Percentiles rank a stretch among this genome's conserved stretches.
Conservation (phyloP, 2,888 invertebrate species). For the Orthosia cruda region DNA sequence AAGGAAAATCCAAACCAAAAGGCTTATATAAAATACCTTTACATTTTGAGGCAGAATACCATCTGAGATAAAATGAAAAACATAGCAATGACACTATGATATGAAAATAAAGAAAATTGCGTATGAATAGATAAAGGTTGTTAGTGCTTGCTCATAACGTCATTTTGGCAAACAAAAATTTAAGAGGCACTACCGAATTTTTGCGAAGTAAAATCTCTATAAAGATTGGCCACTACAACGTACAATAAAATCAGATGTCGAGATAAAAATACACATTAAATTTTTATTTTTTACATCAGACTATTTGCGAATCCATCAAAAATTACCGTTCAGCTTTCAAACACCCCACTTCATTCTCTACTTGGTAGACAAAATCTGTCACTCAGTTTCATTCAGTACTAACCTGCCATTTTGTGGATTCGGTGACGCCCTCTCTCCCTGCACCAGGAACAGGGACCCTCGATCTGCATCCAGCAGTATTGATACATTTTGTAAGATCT, state of each 20-base stretch:
- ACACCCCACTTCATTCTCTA: too few relatives aligned
- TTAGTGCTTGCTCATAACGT: conserved; percentile 37
- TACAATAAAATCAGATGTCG: not conserved
- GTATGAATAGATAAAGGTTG: conserved; percentile 27
- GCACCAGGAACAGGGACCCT: conserved; percentile 98
- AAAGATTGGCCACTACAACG: conserved; percentile 15
- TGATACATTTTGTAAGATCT: conserved; percentile 98
- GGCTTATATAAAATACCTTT: conserved; percentile 39
- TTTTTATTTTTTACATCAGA: not conserved
- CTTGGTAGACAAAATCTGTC: not conserved
- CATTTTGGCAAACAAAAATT: conserved; percentile 36
- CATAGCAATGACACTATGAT: not conserved
- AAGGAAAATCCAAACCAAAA: conserved; percentile 28
- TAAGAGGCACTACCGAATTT: conserved; percentile 45
- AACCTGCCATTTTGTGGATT: conserved; percentile 89
- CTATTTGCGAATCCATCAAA: not conserved
- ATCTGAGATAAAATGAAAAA: conserved; percentile 19
- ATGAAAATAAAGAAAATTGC: conserved; percentile 25
- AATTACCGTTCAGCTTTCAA: not conserved
- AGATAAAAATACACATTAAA: not conserved
- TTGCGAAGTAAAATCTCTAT: conserved; percentile 30
- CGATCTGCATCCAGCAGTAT: conserved; percentile 98
- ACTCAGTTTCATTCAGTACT: conserved; percentile 45
- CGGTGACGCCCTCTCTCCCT: conserved; percentile 90
- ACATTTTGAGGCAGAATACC: not conserved